Conservation (phyloP, 1,140 invertebrate species). For the Drosophila teissieri region DNA sequence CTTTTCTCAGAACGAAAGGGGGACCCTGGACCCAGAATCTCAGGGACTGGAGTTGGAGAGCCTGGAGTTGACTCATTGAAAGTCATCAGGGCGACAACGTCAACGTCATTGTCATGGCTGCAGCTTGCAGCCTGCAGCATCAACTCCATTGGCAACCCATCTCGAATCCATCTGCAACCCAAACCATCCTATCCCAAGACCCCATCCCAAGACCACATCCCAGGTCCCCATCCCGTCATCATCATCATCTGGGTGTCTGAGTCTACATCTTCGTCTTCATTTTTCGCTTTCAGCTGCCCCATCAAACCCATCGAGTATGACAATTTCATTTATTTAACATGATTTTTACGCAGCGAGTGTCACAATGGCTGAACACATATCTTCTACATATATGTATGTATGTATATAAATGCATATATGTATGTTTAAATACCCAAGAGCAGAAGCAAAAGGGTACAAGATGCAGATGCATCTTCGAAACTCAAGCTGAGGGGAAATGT, state of each 20-base stretch:
- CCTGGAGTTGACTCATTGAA: slow-evolving; percentile 64
- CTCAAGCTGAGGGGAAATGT: slow-evolving; percentile 17
- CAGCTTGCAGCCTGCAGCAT: slow-evolving; percentile 55
- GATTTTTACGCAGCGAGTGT: slow-evolving; percentile 59
- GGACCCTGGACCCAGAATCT: not conserved
- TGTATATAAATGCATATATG: slow-evolving; percentile 5
- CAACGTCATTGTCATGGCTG: slow-evolving; percentile 64
- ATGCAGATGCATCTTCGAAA: slow-evolving; percentile 23
- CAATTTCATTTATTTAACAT: slow-evolving; percentile 78
- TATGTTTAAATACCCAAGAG: not conserved
- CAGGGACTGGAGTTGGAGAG: not conserved
- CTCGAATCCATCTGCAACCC: slow-evolving; percentile 14
- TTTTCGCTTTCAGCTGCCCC: slow-evolving; percentile 46
- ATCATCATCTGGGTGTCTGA: slow-evolving; percentile 39
- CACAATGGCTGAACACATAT: slow-evolving; percentile 37
- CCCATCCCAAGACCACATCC: slow-evolving; percentile 4
- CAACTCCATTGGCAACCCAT: slow-evolving; percentile 41
- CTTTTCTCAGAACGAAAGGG: slow-evolving; percentile 11
- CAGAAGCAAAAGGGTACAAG: slow-evolving; percentile 10
- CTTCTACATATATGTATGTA: not conserved
- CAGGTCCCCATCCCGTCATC: slow-evolving; percentile 14
- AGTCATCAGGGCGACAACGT: slow-evolving; percentile 67
- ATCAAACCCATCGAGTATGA: slow-evolving; percentile 69
- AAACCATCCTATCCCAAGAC: slow-evolving; percentile 7
- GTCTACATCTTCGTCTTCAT: slow-evolving; percentile 46